phyloP scores from a whole-genome alignment of 2,113 vertebrate genomes.

The Oenanthe oenanthe region DNA sequence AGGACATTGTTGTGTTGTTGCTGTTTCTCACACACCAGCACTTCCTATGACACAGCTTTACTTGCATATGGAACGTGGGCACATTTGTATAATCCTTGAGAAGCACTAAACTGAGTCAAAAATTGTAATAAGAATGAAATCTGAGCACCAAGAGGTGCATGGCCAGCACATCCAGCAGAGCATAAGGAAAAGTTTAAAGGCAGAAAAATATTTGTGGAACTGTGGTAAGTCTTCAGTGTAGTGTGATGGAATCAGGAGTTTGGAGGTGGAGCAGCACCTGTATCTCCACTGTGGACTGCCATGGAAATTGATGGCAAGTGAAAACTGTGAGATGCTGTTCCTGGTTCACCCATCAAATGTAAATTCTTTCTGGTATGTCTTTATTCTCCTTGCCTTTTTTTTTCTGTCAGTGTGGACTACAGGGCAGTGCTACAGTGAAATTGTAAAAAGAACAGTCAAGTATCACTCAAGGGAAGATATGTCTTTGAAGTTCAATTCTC shows the following conservation, averaged over 20 bases:
- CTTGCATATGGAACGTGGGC: background rate
- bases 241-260: background rate
- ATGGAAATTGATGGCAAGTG: background rate
- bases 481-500: background rate
- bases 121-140: background rate
- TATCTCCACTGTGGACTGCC: background rate
- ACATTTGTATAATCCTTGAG: background rate
- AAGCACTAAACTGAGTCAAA: background rate
- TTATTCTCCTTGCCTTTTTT: background rate
- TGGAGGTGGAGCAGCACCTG: background rate
- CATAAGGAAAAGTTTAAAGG: background rate
- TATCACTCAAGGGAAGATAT: background rate
- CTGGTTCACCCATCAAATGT: background rate
- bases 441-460: background rate
- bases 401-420: background rate
- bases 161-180: background rate
- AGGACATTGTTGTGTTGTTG: fast-evolving
- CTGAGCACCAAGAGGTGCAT: background rate
- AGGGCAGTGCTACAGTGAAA: background rate
- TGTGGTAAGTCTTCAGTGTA: background rate
- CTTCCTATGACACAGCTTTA: background rate
- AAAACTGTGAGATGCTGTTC: background rate
- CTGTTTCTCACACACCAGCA: background rate
- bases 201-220: background rate
- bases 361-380: background rate